A percentile compares a stretch with the other conserved stretches of the same genome.
phyloP scores from a whole-genome alignment of 2,797 vertebrate genomes.

The Thaleichthys pacificus region DNA sequence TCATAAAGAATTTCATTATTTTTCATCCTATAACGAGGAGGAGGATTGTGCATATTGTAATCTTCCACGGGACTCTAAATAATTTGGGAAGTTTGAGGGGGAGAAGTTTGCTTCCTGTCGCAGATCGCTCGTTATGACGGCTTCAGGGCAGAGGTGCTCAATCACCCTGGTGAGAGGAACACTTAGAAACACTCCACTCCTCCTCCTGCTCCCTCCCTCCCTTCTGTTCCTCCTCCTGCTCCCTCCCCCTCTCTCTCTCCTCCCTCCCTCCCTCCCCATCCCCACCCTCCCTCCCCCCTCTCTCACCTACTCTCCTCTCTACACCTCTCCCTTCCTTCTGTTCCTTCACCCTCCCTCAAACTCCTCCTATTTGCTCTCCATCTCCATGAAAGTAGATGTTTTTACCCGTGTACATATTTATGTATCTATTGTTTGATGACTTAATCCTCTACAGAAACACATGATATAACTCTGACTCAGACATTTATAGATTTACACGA shows the following conservation, averaged over 20 bases:
- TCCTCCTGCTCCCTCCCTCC: constrained; percentile 16
- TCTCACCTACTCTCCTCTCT: constrained; percentile 20
- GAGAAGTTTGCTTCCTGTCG: constrained; percentile 70
- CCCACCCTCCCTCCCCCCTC: neutral
- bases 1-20: constrained; percentile 85
- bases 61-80: constrained; percentile 77
- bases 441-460: too few relatives aligned
- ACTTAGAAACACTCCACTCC: constrained; percentile 61
- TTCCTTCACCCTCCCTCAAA: constrained; percentile 8
- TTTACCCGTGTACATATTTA: too few relatives aligned
- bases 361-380: too few relatives aligned
- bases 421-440: too few relatives aligned
- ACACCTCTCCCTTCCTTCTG: constrained; percentile 38
- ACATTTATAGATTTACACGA: too few relatives aligned
- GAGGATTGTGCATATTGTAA: constrained; percentile 82
- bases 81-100: constrained; percentile 80
- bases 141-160: constrained; percentile 79
- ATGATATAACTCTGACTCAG: too few relatives aligned
- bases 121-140: constrained; percentile 75
- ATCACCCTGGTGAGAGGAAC: constrained; percentile 74
- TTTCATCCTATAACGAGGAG: constrained; percentile 80
- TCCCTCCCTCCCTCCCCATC: constrained; percentile 35
- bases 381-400: too few relatives aligned
- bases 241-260: constrained; percentile 53
- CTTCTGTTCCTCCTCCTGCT: constrained; percentile 53